Base-by-base conservation (phyloP, 2,113 vertebrate species). In the Lamprotornis superbus region DNA sequence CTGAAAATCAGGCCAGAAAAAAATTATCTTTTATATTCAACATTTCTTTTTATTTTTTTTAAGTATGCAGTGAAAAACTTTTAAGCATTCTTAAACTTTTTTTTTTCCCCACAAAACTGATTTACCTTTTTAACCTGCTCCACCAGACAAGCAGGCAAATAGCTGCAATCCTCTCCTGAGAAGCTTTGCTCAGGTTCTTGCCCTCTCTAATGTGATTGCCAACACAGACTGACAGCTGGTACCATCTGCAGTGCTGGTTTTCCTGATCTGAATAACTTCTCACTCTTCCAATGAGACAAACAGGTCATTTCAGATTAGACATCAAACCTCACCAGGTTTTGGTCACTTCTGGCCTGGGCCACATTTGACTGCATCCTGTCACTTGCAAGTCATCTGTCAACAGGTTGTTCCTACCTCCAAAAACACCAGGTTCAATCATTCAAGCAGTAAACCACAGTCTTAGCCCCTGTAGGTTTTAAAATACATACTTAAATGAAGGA, bases 141-240 rank as follows among this genome's bases (percentile, higher is more conserved):
- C 35, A 64, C 21, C 31, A 93, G 84, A 57, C 30, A 73, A 68
- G 39, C n/a, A 88, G 86, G 61, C 21, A 92, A 68, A 80, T 24
- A 93, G 83, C 76, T 95, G 55, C 71, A 89, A 42, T 40, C 60
- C 46, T 80, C 33, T 31, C 37, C 88, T 78, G 80, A 77, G 87
- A 52, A 71, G 83, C 60, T 84, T 47, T 89, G 93, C 82, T 81
- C 53, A 37, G 49, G 92, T 93, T 75, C 85, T 90, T 89, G 94
- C 88, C 93, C 90, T 86, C 85, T 85, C 71, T 96, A 83, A 93
- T 68, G 83, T 78, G 92, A 93, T 39, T 68, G 79, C 76, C 92
- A 96, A 95, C 85, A 83, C 75, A 75, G 64, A 90, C 33, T 96
- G 96, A 96, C 95, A 97, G 94, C 89, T 93, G 76, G 88, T 93